Evolutionary conservation across 2,797 vertebrate species (phyloP), one percentile per base, ranked within the genome.

Genomic region (Nothura maculosa): DNA sequence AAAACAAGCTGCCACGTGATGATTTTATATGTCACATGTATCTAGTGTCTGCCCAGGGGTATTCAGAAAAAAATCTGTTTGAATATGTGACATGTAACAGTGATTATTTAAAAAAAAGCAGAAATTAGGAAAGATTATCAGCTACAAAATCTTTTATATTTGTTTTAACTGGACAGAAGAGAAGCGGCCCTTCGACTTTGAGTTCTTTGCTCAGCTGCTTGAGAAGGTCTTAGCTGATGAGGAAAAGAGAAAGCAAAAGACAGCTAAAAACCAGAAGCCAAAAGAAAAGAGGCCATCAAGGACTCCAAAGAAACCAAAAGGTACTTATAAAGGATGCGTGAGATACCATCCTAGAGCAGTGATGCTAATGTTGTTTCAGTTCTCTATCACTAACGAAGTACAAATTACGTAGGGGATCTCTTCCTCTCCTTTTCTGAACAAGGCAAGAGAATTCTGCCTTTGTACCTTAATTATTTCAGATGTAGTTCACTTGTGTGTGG

Each of bases 201-300:
- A 99, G 85, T 99, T 98, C 97, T 99, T 99, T 97, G 98, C 98
- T 38, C 98, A 98, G 77, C 97, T 99, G 67, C 98, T 99, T 67
- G 98, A 98, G 82, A 99, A 98, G 93, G 98, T 99, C 84, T 93
- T 99, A 79, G 98, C 98, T 92, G 97, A 98, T 81, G 98, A 99
- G 89, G 97, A 98, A 92, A 98, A 96, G 94, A 98, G 96, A 94
- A 99, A 98, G 83, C 97, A 98, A 87, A 99, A 98, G 85, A 96
- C 96, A 48, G 52, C 50, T 90, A 98, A 96, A 97, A 95, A 69
- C 72, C 97, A 97, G 45, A 96, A 54, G 81, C 96, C 34, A 63
- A 97, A 87, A 77, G 96, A 96, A 98, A 98, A 97, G 97, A 98
- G 93, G 32, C 81, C 47, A 34, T 87, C 78, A 93, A 97, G 96